Percentiles rank a stretch among this genome's conserved stretches.
Evolutionary conservation across 2,888 invertebrate species (phyloP).

Genomic region (Cordylochernes scorpioides): DNA sequence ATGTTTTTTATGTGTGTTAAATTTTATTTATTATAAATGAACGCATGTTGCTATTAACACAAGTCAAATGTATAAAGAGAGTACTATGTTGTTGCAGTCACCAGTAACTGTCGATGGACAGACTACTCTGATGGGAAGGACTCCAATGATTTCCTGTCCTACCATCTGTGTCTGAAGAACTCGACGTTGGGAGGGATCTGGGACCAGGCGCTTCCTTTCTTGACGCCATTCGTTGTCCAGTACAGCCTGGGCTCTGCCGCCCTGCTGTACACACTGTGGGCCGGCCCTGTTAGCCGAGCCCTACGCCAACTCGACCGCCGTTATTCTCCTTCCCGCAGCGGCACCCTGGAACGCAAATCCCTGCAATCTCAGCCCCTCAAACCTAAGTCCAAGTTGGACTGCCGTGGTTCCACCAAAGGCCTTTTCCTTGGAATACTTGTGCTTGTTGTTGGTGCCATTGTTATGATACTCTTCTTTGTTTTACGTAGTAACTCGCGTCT

Average conservation of each 20-base stretch:
- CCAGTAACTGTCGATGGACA: constrained; percentile 8
- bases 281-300: background rate
- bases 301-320: background rate
- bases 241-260: constrained; percentile 29
- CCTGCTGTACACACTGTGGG: constrained; percentile 29
- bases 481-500: constrained; percentile 9
- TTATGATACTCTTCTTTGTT: constrained; percentile 12
- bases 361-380: too few species aligned
- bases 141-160: constrained; percentile 20
- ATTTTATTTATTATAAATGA: too few species aligned
- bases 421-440: constrained; percentile 29
- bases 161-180: constrained; percentile 28
- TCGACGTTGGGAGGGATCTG: constrained; percentile 29
- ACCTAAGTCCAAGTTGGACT: constrained; percentile 22
- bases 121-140: constrained; percentile 3
- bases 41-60: too few species aligned
- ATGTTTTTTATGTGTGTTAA: too few species aligned
- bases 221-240: constrained; percentile 30
- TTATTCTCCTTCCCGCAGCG: constrained; percentile 2
- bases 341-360: too few species aligned
- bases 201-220: constrained; percentile 29
- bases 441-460: constrained; percentile 20
- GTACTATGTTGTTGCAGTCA: constrained; percentile 7
- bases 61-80: too few species aligned
- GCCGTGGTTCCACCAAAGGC: constrained; percentile 29